A percentile compares a stretch with the other conserved stretches of the same genome.
Conservation (phyloP, 2,888 invertebrate genomes). For the Chrysomela aeneicollis region DNA sequence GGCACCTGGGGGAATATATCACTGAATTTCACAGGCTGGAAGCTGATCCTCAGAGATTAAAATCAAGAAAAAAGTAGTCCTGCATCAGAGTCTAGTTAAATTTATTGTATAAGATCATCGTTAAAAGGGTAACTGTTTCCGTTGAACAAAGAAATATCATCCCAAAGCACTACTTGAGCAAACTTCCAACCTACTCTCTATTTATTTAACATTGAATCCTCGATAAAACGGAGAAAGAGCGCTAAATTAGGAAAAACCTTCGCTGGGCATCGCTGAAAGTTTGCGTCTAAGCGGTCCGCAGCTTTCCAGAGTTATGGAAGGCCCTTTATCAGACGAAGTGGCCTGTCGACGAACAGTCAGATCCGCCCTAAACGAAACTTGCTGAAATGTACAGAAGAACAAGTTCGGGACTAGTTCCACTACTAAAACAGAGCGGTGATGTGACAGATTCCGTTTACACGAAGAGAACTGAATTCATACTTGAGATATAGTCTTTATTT, state of each 20-base stretch:
- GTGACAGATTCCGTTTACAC: not conserved
- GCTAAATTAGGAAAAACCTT: constrained; percentile 32
- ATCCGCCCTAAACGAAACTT: constrained; percentile 37
- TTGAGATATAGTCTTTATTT: no score
- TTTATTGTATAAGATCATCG: not conserved
- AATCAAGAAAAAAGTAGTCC: no score
- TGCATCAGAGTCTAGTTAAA: not conserved
- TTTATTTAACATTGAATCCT: constrained; percentile 28
- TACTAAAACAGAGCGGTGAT: not conserved
- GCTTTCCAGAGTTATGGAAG: constrained; percentile 51
- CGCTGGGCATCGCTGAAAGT: constrained; percentile 29
- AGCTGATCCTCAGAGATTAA: no score
- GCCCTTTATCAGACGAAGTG: constrained; percentile 53
- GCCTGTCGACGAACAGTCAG: constrained; percentile 47
- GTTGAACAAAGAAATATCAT: constrained; percentile 20
- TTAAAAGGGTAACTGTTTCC: not conserved
- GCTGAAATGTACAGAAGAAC: constrained; percentile 28
- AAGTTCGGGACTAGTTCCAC: constrained; percentile 19
- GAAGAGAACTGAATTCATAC: not conserved
- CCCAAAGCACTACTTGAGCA: constrained; percentile 19
- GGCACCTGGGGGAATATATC: no score
- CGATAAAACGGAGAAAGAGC: constrained; percentile 29
- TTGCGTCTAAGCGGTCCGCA: constrained; percentile 33
- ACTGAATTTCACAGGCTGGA: no score
- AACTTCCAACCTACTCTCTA: constrained; percentile 29